Evolutionary conservation across 2,113 vertebrate genomes (phyloP), one percentile per base, ranked within the genome.

Genomic region (Trogon melanurus): DNA sequence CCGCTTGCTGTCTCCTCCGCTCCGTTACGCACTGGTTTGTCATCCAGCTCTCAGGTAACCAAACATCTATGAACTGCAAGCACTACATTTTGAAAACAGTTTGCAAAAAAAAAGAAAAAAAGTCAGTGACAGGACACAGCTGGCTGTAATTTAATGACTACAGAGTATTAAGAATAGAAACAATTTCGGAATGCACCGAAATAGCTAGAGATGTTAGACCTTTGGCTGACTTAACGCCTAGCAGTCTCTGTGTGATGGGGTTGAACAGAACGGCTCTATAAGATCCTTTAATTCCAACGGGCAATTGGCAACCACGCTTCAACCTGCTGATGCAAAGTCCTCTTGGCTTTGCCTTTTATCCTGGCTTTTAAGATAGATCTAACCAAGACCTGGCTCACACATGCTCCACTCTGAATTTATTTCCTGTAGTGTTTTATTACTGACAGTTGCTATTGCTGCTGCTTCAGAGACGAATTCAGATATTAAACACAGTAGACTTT

Each of bases 81-180:
- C 32, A 53, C 44, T 74, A 78, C n/a, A 13, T 67, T 93, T 81
- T 79, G 50, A 74, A 95, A 96, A 53, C 51, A 74, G 85, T 79
- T 80, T 80, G 79, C 69, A 61, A 45, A 58, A n/a, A n/a, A 32
- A 53, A 47, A 62, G 11, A 41, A 41, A 41, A 36, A 61, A 54
- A 12, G 79, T 71, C 95, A 91, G 85, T 81, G 83, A 92, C 76
- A 50, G 88, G 72, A 79, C 92, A 61, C 88, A 91, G 93, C 88
- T 97, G 93, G 79, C 85, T 92, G 82, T 87, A 93, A 88, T 95
- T 88, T 92, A 96, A 95, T 88, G 81, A 95, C 89, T 87, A 67
- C 44, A 11, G 85, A 91, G 70, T 60, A 85, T 89, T 78, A 88
- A 97, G 75, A 85, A 85, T 84, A 95, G 93, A 93, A 96, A 96